Percentiles rank a stretch among this genome's conserved stretches.
Evolutionary conservation across 2,888 invertebrate species (phyloP).

Genomic region (Ariolimax columbianus): DNA sequence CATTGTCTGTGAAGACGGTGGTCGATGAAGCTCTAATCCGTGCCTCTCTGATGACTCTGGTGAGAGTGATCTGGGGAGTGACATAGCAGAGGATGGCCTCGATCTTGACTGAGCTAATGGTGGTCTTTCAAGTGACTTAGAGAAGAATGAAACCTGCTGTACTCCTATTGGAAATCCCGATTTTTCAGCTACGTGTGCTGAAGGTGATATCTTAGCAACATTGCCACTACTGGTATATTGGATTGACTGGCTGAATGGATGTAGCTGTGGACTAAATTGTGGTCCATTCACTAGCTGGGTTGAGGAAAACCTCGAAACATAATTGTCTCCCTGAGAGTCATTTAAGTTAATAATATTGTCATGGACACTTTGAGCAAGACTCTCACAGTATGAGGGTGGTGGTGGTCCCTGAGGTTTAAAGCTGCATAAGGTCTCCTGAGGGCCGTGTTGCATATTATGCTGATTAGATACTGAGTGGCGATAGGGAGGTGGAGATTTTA

Average conservation of each 20-base stretch:
- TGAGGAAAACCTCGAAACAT: not conserved
- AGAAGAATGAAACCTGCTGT: not conserved
- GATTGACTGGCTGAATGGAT: not conserved
- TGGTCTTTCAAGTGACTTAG: not conserved
- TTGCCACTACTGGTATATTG: not conserved
- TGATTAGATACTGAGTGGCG: conserved; percentile 1
- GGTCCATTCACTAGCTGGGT: not conserved
- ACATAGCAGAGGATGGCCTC: not conserved
- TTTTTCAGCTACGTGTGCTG: not conserved
- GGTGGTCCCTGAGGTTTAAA: conserved; percentile 27
- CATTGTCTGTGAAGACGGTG: not conserved
- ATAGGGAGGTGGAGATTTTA: conserved; percentile 9
- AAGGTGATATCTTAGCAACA: not conserved
- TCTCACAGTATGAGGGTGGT: conserved; percentile 7
- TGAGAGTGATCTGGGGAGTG: not conserved
- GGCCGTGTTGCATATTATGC: conserved; percentile 8
- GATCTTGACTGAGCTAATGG: not conserved
- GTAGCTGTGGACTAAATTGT: not conserved
- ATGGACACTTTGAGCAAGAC: conserved; percentile 7
- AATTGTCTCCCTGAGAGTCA: not conserved
- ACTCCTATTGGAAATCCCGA: not conserved
- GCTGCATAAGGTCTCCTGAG: conserved; percentile 10
- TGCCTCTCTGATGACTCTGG: not conserved
- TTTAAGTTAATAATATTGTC: not conserved
- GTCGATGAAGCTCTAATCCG: not conserved